Percentiles rank a stretch among this genome's conserved stretches.
Conservation (phyloP, 1,140 invertebrate genomes). For the Paraescarpia echinospica region DNA sequence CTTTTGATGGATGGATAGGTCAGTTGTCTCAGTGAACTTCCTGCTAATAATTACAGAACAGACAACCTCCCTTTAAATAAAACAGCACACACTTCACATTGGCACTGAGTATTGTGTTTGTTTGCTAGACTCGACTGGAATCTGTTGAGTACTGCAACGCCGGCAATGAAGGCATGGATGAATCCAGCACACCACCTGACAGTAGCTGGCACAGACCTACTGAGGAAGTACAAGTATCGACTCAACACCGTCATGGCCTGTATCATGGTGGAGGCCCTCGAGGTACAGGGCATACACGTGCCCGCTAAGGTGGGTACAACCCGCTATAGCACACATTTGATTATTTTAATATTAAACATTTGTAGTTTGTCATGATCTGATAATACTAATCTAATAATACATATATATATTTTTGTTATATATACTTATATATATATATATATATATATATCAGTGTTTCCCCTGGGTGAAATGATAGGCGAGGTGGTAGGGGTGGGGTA, state of each 20-base stretch:
- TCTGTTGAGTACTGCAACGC: conserved; percentile 89
- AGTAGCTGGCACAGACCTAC: conserved; percentile 66
- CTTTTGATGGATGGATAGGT: too few species aligned
- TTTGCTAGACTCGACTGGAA: conserved; percentile 86
- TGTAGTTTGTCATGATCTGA: conserved; percentile 18
- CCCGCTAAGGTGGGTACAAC: conserved; percentile 73
- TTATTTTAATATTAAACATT: too few species aligned
- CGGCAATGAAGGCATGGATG: conserved; percentile 96
- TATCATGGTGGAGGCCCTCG: conserved; percentile 91
- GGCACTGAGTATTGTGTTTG: background rate
- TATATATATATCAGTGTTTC: too few species aligned
- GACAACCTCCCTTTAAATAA: background rate
- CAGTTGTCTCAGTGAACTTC: too few species aligned
- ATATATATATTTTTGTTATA: too few species aligned
- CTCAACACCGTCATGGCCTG: conserved; percentile 86
- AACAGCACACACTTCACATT: background rate
- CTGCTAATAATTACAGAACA: conserved; percentile 3
- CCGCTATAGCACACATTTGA: too few species aligned
- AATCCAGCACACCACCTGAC: conserved; percentile 89
- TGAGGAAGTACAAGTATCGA: conserved; percentile 63
- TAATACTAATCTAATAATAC: too few species aligned
- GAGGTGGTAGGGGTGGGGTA: too few species aligned
- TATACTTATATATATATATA: too few species aligned
- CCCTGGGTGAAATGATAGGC: too few species aligned
- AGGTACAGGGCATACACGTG: conserved; percentile 79